Conservation (phyloP, 2,888 invertebrate species). For the Anorthoa munda region DNA sequence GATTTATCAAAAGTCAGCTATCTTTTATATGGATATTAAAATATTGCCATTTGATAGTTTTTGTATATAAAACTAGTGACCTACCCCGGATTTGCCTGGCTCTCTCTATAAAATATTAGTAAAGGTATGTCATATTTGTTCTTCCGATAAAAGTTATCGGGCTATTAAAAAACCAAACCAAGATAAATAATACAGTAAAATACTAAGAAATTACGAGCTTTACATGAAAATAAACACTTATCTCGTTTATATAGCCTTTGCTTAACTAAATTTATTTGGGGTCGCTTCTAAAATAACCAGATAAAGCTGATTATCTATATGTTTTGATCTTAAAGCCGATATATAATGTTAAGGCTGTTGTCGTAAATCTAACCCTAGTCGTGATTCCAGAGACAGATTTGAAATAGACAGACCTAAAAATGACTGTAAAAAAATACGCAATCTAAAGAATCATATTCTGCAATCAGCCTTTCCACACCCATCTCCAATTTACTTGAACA, state of each 20-base stretch:
- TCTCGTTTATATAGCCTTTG: background rate
- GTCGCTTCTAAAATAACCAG: background rate
- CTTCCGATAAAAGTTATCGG: too few relatives aligned
- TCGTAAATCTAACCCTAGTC: background rate
- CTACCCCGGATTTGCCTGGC: too few relatives aligned
- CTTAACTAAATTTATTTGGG: background rate
- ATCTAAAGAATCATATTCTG: background rate
- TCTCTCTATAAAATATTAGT: too few relatives aligned
- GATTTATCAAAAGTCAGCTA: too few relatives aligned
- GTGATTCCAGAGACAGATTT: too few relatives aligned
- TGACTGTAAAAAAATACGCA: too few relatives aligned
- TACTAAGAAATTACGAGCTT: background rate
- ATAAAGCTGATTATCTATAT: conserved; percentile 11
- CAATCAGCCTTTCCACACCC: background rate
- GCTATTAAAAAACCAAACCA: too few relatives aligned
- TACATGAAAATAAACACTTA: background rate
- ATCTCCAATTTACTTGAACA: background rate
- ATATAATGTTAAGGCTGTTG: background rate
- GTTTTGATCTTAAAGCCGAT: background rate
- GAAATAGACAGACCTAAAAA: background rate
- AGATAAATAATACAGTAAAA: background rate
- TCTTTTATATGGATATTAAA: too few relatives aligned
- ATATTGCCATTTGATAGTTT: too few relatives aligned
- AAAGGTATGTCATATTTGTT: too few relatives aligned
- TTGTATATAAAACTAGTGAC: too few relatives aligned